Conservation (phyloP, 2,888 invertebrate species). For the Agrotis ipsilon region DNA sequence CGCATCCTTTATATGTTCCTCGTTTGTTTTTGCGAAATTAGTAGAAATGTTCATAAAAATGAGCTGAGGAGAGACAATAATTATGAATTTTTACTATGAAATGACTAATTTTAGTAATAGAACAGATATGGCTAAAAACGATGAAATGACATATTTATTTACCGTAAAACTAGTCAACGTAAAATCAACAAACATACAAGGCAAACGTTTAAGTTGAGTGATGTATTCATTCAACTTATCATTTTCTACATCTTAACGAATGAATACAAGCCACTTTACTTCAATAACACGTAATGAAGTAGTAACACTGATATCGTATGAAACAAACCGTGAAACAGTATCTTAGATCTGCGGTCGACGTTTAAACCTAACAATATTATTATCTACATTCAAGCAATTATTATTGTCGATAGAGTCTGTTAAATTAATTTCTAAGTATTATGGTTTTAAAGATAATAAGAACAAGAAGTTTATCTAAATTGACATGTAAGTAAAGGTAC, state of each 20-base stretch:
- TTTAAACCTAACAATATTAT: constrained; percentile 16
- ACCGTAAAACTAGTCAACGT: too few relatives aligned
- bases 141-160: too few relatives aligned
- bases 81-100: too few relatives aligned
- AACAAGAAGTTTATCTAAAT: too few relatives aligned
- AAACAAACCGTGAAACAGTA: constrained; percentile 44
- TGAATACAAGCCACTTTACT: not conserved
- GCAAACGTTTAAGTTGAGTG: not conserved
- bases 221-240: not conserved
- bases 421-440: too few relatives aligned
- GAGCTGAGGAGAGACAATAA: too few relatives aligned
- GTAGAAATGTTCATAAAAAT: not conserved
- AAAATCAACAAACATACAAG: not conserved
- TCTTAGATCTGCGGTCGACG: constrained; percentile 48
- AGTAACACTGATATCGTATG: constrained; percentile 41
- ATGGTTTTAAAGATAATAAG: too few relatives aligned
- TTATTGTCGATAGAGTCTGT: not conserved
- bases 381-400: constrained; percentile 13
- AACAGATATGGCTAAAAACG: too few relatives aligned
- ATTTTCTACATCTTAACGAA: not conserved
- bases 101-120: too few relatives aligned
- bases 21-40: not conserved
- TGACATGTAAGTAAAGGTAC: too few relatives aligned
- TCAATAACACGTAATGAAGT: constrained; percentile 12
- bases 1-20: not conserved